Evolutionary conservation across 2,888 invertebrate species (phyloP).

Genomic region (Mythimna loreyi): DNA sequence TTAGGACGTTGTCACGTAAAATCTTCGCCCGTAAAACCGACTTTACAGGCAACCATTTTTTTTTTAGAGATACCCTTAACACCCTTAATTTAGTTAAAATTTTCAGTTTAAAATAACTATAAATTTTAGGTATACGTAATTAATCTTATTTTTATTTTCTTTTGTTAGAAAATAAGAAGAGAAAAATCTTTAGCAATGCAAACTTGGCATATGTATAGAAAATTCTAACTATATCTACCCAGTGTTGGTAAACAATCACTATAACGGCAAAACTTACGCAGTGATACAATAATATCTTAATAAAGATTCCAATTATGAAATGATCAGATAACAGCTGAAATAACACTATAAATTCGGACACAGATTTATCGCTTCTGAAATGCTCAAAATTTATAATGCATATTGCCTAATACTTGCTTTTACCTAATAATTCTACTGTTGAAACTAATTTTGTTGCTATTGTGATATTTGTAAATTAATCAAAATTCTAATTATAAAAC

Average conservation of each 20-base stretch:
- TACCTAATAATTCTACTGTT: background rate
- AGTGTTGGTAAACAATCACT: background rate
- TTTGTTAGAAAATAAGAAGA: no score
- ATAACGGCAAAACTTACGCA: background rate
- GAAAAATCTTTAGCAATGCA: no score
- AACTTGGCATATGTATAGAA: background rate
- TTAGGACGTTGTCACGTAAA: no score
- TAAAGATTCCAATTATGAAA: slow-evolving; percentile 18
- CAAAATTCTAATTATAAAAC: background rate
- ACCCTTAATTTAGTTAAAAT: background rate
- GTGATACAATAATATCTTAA: slow-evolving; percentile 15
- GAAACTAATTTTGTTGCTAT: slow-evolving; percentile 18
- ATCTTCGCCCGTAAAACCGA: no score
- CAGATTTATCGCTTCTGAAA: slow-evolving; percentile 44
- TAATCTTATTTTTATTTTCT: no score
- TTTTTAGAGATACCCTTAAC: background rate
- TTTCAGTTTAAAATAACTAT: no score
- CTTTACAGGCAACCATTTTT: no score
- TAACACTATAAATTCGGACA: slow-evolving; percentile 18
- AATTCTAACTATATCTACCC: background rate
- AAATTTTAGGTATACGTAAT: no score
- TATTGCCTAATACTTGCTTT: slow-evolving; percentile 12
- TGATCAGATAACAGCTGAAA: slow-evolving; percentile 30
- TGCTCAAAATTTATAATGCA: slow-evolving; percentile 19
- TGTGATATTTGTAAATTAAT: slow-evolving; percentile 9